Evolutionary conservation across 2,113 vertebrate species (phyloP).

Genomic region (Gadus macrocephalus): DNA sequence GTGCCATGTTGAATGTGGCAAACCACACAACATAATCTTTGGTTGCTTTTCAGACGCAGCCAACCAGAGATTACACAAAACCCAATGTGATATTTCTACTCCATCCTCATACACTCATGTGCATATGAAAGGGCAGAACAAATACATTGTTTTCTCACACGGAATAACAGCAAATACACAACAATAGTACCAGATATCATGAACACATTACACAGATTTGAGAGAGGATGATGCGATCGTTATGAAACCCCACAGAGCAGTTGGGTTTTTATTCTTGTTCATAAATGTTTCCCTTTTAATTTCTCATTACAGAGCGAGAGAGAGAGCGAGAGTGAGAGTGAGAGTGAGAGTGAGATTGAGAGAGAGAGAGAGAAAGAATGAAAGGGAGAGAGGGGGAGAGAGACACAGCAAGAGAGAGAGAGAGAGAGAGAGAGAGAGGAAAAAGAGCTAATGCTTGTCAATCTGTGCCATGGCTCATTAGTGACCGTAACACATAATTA

Average conservation of each 20-base stretch:
- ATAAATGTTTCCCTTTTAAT: too few relatives aligned
- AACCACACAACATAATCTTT: slow-evolving; percentile 21
- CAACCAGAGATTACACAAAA: neutral
- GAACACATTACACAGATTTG: too few relatives aligned
- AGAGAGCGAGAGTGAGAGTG: too few relatives aligned
- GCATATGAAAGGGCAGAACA: too few relatives aligned
- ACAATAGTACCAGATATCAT: too few relatives aligned
- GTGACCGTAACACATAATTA: slow-evolving; percentile 51
- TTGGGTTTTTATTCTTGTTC: too few relatives aligned
- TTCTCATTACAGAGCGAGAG: too few relatives aligned
- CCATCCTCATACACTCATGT: too few relatives aligned
- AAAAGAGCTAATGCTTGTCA: slow-evolving; percentile 45
- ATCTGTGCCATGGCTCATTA: slow-evolving; percentile 58
- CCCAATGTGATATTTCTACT: too few relatives aligned
- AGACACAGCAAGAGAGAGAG: slow-evolving; percentile 4
- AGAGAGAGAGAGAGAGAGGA: too few relatives aligned
- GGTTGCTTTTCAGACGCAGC: slow-evolving; percentile 24
- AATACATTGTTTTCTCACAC: neutral
- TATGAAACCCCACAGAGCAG: too few relatives aligned
- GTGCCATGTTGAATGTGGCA: slow-evolving; percentile 35
- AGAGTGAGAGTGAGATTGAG: neutral
- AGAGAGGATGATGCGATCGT: too few relatives aligned
- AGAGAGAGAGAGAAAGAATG: neutral
- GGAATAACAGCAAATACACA: neutral
- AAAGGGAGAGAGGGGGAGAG: neutral